Evolutionary conservation across 1,140 invertebrate species (phyloP), one percentile per base, ranked within the genome.

Genomic region (Hetaerina americana): DNA sequence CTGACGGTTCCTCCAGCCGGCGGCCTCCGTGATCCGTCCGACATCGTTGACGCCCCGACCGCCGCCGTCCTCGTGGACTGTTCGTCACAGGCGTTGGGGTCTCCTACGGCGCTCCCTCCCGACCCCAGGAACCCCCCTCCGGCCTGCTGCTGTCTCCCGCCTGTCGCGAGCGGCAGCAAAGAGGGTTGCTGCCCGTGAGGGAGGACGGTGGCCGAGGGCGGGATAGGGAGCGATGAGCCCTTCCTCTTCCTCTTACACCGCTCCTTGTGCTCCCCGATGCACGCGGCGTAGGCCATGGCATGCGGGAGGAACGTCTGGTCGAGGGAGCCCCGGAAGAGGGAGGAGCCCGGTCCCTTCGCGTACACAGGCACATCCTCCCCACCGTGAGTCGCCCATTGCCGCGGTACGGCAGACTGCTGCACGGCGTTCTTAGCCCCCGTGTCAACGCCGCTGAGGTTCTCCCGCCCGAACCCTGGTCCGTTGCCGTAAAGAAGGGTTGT

Each of bases 361-460:
- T 92, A 94, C 24, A 94, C 88, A 0, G 92, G 89, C 0, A 96
- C 94, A 79, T 96, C 94, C 81, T 96, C 93, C 6, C 92, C 94
- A 0, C 92, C 92, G 77, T 96, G 94, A 0, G 92, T 93, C 12
- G 90, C 90, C 87, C 89, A 91, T 73, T 88, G 86, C 29, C 88
- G 79, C 0, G 89, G 90, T 0, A 90, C 88, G 0, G 89, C 89
- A 0, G 89, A 75, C 5, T 79, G 76, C 67, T 83, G 80, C 5
- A 78, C 75, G 68, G 79, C 77, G 70, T 81, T 80, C 22, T 75
- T 73, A 71, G 74, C 49, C 22, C 28, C 26, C 5, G 72, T 10
- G 24, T 77, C 49, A 75, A 78, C 84, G 73, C 71, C 78, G 80
- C 66, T 70, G 74, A 79, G 29, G 79, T 81, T 27, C 73, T 78